phyloP scores from a whole-genome alignment of 2,888 invertebrate genomes.

The Merodon equestris region DNA sequence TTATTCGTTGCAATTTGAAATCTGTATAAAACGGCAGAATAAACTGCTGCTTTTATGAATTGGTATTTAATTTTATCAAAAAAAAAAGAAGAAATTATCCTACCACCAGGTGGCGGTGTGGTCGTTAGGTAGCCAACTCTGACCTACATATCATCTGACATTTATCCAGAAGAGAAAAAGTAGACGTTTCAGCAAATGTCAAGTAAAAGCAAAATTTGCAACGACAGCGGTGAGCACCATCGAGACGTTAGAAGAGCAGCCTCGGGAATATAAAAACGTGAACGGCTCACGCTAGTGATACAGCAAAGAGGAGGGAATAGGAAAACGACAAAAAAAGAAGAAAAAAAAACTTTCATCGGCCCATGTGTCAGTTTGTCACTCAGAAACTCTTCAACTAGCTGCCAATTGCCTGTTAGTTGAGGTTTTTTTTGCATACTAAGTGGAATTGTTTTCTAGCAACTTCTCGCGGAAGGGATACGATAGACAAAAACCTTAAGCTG shows the following conservation, averaged over 20 bases:
- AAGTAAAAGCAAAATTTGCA: conserved; percentile 34
- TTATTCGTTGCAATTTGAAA: too few species aligned
- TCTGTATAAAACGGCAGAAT: too few species aligned
- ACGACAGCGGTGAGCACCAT: background rate
- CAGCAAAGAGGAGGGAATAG: background rate
- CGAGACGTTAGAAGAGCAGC: conserved; percentile 12
- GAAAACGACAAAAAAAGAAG: conserved; percentile 1
- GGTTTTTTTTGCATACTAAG: too few species aligned
- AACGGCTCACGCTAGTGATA: conserved; percentile 12
- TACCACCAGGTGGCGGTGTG: conserved; percentile 15
- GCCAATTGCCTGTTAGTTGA: too few species aligned
- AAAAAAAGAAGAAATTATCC: too few species aligned
- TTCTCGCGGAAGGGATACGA: conserved; percentile 41
- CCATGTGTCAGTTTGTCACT: conserved; percentile 38
- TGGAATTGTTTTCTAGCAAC: conserved; percentile 27
- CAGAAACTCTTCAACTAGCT: conserved; percentile 2
- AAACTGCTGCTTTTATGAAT: background rate
- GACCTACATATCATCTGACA: conserved; percentile 56
- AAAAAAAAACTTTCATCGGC: conserved; percentile 57
- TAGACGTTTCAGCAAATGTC: conserved; percentile 17
- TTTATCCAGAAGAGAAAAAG: background rate
- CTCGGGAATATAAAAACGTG: conserved; percentile 37
- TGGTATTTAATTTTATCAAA: too few species aligned
- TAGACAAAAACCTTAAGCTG: conserved; percentile 38
- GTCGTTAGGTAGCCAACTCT: conserved; percentile 34